Base-by-base conservation (phyloP, 2,113 vertebrate genomes). In the Choloepus hoffmanni region DNA sequence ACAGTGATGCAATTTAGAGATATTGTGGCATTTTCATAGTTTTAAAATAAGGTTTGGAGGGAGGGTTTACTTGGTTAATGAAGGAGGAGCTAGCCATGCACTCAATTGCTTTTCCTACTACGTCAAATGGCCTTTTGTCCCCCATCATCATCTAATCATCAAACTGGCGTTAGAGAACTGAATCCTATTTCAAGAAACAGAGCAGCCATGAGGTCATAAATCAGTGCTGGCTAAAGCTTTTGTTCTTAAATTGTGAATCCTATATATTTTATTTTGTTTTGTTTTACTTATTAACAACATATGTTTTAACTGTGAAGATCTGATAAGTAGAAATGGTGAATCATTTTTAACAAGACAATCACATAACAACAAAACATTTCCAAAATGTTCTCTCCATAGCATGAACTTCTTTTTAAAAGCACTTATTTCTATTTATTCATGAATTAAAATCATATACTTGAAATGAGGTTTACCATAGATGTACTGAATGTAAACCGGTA, bases 191-290 rank as follows among this genome's bases (percentile, higher is more conserved):
- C 23, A 2, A 91, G 23, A 89, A 82, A 68, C 16, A 82, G 81
- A 87, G 65, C 2, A 28, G 0, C 40, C 18, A 48, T 28, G n/a
- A 89, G 14, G 5, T 15, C 63, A 43, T n/a, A 58, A 53, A 36
- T 85, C 26, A 48, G 9, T 50, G 14, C 82, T 6, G 19, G 2
- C 14, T 74, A 82, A 73, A 48, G 3, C 3, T 28, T 9, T 4
- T 55, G 36, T 82, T 63, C 40, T 89, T 93, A 60, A 63, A 19
- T 48, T 74, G 16, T 58, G 65, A 74, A 85, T 90, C 45, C 55
- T 58, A 58, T 3, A 0, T 60, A 83, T 82, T 96, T 96, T 86
- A 85, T 24, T 92, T 90, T 76, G 45, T 82, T 96, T 96, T 86
- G 81, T 24, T 92, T 90, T 76, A 53, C 9, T 77, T 76, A 60